Evolutionary conservation across 2,797 vertebrate species (phyloP).

Genomic region (Sebastes trivittatus): DNA sequence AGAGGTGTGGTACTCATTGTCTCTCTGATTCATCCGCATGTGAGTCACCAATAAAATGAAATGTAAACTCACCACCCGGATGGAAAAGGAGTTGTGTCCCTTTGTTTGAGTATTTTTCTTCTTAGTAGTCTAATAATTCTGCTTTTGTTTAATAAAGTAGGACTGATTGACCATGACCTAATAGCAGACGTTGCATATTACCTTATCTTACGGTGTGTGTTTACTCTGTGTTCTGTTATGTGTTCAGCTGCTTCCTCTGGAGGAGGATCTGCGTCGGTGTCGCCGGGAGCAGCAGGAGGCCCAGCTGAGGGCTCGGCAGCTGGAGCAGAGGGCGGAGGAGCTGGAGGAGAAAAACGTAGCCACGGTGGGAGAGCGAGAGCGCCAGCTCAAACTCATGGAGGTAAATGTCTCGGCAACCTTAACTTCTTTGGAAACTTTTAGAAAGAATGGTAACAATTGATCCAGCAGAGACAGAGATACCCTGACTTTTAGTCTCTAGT

Average conservation of each 20-base stretch:
- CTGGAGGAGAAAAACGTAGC: conserved; percentile 87
- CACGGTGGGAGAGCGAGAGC: conserved; percentile 85
- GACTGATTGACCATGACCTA: not conserved
- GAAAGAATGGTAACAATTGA: too few species aligned
- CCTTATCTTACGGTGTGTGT: conserved; percentile 39
- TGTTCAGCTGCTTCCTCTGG: conserved; percentile 87
- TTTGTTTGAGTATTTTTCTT: not conserved
- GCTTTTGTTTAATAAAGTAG: not conserved
- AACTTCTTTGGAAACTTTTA: not conserved
- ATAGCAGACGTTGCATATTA: not conserved
- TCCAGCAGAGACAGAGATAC: not conserved
- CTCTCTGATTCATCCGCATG: conserved; percentile 33
- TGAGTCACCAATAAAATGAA: not conserved
- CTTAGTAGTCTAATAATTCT: not conserved
- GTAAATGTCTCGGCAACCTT: conserved; percentile 65
- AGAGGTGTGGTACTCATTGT: conserved; percentile 84
- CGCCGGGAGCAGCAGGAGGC: conserved; percentile 89
- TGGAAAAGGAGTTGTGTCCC: not conserved
- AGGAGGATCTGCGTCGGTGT: conserved; percentile 87
- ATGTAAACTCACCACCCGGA: not conserved
- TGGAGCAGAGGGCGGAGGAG: conserved; percentile 89
- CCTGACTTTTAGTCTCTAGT: not conserved
- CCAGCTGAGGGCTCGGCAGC: conserved; percentile 84
- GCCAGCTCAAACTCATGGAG: conserved; percentile 92
- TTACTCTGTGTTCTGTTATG: conserved; percentile 28